Evolutionary conservation across 2,113 vertebrate genomes (phyloP), one percentile per base, ranked within the genome.

Genomic region (Ciconia maguari): DNA sequence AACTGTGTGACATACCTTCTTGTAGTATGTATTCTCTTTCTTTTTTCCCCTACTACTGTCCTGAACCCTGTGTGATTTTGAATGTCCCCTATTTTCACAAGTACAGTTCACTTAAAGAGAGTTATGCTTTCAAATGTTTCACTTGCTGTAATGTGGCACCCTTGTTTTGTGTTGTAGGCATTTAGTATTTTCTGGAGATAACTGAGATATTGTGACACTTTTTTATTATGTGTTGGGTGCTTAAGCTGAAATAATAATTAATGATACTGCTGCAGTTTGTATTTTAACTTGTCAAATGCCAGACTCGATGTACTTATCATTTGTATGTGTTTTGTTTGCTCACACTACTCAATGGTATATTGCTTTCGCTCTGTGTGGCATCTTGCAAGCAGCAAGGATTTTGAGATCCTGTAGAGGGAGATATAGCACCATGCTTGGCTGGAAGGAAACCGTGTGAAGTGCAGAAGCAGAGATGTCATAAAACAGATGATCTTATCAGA

Each of bases 1-100:
- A 99, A 97, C 98, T 99, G 95, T 99, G 99, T 97, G 99, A 99
- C 97, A 96, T 99, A 89, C 98, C 98, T 64, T 98, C 99, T 38
- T 99, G 99, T 98, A 98, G 99, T 99, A 98, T 99, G 99, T 99
- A 98, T 96, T 97, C 95, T 83, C 91, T 97, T 97, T 98, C 92
- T 91, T 97, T 89, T 82, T 94, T 62, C 61, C 65, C 81, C 60
- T 94, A 95, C 36, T 90, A 85, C 87, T 94, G 34, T 60, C 77
- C 44, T 36, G 16, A 90, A 84, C 80, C 20, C 27, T 60, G 18
- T 83, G 54, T 46, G 46, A 84, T 91, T 89, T 84, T 95, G 38
- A 77, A 88, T 93, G 36, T 46, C 91, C 14, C n/a, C 16, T 70
- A 5, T 89, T 85, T 48, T 83, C 80, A 62, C 20, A 69, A 77